Evolutionary conservation across 2,888 invertebrate species (phyloP).

Genomic region (Theretra japonica): DNA sequence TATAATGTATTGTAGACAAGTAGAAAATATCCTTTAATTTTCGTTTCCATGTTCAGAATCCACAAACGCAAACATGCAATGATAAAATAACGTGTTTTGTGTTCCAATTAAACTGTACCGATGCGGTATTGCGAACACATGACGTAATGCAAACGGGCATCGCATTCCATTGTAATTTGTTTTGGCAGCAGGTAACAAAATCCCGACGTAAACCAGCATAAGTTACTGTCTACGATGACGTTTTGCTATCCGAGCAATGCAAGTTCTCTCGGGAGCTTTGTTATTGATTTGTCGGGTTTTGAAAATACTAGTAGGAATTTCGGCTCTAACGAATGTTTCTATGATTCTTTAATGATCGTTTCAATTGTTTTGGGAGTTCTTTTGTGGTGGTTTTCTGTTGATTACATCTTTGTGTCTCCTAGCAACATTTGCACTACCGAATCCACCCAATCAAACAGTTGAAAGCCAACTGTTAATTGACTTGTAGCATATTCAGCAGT

Average conservation of each 20-base stretch:
- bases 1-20: too few relatives aligned
- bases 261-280: neutral
- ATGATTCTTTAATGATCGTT: neutral
- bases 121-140: neutral
- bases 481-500: neutral
- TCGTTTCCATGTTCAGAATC: too few relatives aligned
- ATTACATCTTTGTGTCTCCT: too few relatives aligned
- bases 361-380: too few relatives aligned
- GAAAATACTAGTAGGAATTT: neutral
- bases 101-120: slow-evolving; percentile 1
- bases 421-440: too few relatives aligned
- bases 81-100: neutral
- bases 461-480: neutral
- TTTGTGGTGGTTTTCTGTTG: too few relatives aligned
- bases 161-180: neutral
- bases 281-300: neutral
- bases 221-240: slow-evolving; percentile 15
- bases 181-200: slow-evolving; percentile 7
- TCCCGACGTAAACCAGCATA: neutral
- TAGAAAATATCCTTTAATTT: too few relatives aligned
- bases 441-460: neutral
- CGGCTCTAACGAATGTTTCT: neutral
- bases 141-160: neutral
- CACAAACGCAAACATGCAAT: neutral
- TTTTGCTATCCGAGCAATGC: neutral